Conservation (phyloP, 2,888 invertebrate genomes). For the Pseudanteris insignis region DNA sequence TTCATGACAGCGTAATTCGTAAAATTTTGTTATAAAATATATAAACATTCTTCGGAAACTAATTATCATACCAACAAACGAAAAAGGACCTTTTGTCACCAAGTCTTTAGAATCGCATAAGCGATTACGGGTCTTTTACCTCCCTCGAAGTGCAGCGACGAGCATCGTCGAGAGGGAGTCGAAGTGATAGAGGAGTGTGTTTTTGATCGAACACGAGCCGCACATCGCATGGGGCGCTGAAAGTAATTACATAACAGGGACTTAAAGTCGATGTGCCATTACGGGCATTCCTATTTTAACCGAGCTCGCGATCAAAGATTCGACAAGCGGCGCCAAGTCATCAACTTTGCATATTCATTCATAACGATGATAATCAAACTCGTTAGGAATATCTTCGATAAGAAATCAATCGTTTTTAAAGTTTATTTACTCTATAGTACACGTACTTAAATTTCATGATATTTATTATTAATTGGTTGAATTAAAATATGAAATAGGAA, state of each 20-base stretch:
- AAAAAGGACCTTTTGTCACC: slow-evolving; percentile 16
- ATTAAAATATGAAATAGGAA: too few species aligned
- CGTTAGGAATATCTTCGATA: too few species aligned
- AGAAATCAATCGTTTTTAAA: too few species aligned
- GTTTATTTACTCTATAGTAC: too few species aligned
- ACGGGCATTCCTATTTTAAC: neutral
- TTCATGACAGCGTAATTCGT: neutral
- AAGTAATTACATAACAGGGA: slow-evolving; percentile 55
- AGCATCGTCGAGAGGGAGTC: slow-evolving; percentile 19
- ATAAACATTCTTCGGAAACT: neutral
- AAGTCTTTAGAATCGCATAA: slow-evolving; percentile 42
- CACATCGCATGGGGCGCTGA: slow-evolving; percentile 44
- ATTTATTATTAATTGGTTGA: too few species aligned
- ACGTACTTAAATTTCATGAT: too few species aligned
- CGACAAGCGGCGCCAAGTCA: too few species aligned
- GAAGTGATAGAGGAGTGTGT: slow-evolving; percentile 30
- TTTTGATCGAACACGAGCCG: slow-evolving; percentile 38
- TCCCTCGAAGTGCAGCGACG: slow-evolving; percentile 18
- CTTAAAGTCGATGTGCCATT: slow-evolving; percentile 50
- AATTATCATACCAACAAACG: slow-evolving; percentile 13
- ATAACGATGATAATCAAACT: too few species aligned
- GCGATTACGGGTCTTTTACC: slow-evolving; percentile 45
- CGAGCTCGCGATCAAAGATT: neutral
- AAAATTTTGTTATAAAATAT: neutral
- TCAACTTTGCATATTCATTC: too few species aligned